phyloP scores from a whole-genome alignment of 2,888 invertebrate species.

The Cataglyphis albicans region DNA sequence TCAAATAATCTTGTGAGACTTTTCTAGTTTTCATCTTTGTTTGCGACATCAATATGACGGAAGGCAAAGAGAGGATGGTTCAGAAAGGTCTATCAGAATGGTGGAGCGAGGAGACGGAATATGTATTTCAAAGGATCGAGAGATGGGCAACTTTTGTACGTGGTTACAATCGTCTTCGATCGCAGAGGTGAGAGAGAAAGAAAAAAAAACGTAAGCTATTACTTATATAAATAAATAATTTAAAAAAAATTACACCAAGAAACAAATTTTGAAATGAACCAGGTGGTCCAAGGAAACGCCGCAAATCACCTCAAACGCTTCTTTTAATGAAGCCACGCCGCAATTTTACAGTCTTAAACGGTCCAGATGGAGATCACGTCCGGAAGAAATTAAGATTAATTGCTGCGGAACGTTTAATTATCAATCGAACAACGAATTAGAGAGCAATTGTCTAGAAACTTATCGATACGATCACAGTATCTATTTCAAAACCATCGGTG shows the following conservation, averaged over 20 bases:
- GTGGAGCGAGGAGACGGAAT: constrained; percentile 84
- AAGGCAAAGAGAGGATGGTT: constrained; percentile 66
- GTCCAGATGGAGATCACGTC: constrained; percentile 66
- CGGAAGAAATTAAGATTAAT: constrained; percentile 79
- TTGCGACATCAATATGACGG: constrained; percentile 61
- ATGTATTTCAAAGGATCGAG: constrained; percentile 82
- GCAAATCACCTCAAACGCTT: constrained; percentile 74
- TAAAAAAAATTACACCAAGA: background rate
- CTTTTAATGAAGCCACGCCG: constrained; percentile 72
- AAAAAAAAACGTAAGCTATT: background rate
- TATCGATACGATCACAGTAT: constrained; percentile 85
- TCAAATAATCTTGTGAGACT: background rate
- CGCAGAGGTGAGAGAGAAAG: constrained; percentile 68
- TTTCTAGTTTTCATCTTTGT: background rate
- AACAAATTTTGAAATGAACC: constrained; percentile 4
- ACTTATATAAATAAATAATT: background rate
- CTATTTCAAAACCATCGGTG: constrained; percentile 84
- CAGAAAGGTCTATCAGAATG: constrained; percentile 81
- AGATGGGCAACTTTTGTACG: constrained; percentile 82
- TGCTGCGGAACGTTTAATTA: constrained; percentile 81
- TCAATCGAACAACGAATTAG: constrained; percentile 81
- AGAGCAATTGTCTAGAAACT: constrained; percentile 81
- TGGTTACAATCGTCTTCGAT: constrained; percentile 83
- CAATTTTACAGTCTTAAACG: constrained; percentile 71
- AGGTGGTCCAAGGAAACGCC: constrained; percentile 67